Percentiles rank a stretch among this genome's conserved stretches.
phyloP scores from a whole-genome alignment of 2,888 invertebrate genomes.

The Pilophorus perplexus region DNA sequence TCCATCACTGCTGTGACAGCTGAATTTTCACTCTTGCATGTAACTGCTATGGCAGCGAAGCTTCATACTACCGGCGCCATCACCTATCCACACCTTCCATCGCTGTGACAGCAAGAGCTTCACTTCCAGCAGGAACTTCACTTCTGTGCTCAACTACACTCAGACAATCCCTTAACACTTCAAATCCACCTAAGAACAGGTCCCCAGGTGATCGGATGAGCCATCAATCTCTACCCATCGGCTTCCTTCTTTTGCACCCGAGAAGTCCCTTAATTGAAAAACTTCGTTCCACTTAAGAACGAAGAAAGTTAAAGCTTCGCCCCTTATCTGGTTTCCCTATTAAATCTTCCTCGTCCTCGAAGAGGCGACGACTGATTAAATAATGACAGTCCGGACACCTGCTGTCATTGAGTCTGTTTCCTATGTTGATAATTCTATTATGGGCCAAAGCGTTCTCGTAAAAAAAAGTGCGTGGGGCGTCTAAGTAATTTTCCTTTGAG shows the following conservation, averaged over 20 bases:
- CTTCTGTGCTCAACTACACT: too few species aligned
- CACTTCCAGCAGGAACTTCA: too few species aligned
- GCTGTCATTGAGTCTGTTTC: not conserved
- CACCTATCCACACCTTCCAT: too few species aligned
- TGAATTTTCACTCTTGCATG: too few species aligned
- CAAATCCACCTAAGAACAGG: not conserved
- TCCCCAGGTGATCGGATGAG: not conserved
- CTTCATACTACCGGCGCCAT: too few species aligned
- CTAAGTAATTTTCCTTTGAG: too few species aligned
- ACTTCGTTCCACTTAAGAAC: not conserved
- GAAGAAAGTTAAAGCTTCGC: not conserved
- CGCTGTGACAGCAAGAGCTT: too few species aligned
- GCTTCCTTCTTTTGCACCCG: not conserved
- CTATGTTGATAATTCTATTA: not conserved
- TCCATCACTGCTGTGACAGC: too few species aligned
- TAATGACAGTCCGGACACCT: not conserved
- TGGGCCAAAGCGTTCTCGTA: too few species aligned
- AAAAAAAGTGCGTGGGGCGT: too few species aligned
- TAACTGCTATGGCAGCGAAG: too few species aligned
- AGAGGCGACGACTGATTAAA: not conserved
- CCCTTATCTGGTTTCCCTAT: not conserved
- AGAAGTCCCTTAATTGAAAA: slow-evolving; percentile 15
- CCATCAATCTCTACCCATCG: not conserved
- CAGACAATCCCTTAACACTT: not conserved
- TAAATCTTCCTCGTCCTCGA: not conserved